These are phyloP conservation scores for Ramazzottius varieornatus DNA, from an alignment of 2,888 invertebrate species.

Conservation along the genomic window DNA sequence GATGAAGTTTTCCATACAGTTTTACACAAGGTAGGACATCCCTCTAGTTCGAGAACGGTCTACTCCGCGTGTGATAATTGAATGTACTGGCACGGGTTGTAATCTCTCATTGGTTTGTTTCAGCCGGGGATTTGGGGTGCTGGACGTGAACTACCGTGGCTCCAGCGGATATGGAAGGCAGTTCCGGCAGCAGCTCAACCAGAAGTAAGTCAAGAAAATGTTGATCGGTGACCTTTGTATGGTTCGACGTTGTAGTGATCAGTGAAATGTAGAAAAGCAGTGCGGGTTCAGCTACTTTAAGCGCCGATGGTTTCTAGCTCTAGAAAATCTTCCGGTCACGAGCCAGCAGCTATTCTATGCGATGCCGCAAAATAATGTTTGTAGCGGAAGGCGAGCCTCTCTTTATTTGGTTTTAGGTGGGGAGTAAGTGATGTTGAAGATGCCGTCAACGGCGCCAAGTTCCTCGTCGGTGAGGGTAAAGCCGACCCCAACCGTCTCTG, in stretches of 20 bases:
- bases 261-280: not conserved
- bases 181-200: slow-evolving; percentile 19
- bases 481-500: slow-evolving; percentile 20
- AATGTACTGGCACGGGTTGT: too few species aligned
- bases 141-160: slow-evolving; percentile 26
- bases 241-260: not conserved
- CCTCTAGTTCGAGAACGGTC: too few species aligned
- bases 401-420: too few species aligned
- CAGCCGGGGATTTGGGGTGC: slow-evolving; percentile 23
- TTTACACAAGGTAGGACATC: slow-evolving; percentile 14
- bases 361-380: too few species aligned
- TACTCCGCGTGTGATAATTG: too few species aligned
- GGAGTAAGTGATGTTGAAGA: slow-evolving; percentile 24
- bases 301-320: too few species aligned
- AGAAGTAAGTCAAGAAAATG: slow-evolving; percentile 16
- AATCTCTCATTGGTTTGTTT: too few species aligned
- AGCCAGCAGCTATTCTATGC: too few species aligned
- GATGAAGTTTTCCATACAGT: slow-evolving; percentile 21
- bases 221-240: not conserved
- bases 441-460: slow-evolving; percentile 19
- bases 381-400: too few species aligned
- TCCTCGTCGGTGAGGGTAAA: slow-evolving; percentile 14
- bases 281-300: too few species aligned
- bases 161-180: slow-evolving; percentile 23
- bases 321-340: too few species aligned